Evolutionary conservation across 2,888 invertebrate species (phyloP), one percentile per base, ranked within the genome.

Genomic region (Mimumesa dahlbomi): DNA sequence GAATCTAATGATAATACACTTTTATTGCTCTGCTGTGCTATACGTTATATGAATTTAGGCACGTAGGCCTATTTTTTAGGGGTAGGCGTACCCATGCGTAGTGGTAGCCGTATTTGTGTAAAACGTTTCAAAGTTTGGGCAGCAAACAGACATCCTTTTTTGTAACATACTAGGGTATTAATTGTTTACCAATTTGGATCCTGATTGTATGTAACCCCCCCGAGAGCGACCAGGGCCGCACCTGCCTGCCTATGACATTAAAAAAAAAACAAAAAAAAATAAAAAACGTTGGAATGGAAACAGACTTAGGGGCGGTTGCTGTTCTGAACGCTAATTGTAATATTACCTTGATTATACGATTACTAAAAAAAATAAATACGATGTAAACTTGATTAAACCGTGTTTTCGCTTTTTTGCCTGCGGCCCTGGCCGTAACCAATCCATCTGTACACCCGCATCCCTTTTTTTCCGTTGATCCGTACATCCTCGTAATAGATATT

Each of bases 311-410:
- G 82, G 82, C 83, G 86, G 86, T 83, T 88, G 85, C 82, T 82
- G 87, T 85, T 87, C 86, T 84, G 85, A 85, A 83, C 85, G 87
- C 85, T 84, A 88, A n/a, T 85, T 88, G 86, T 89, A 88, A 86
- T 85, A 87, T 87, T 88, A 89, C 85, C 87, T 85, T 85, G 87
- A 89, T 89, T 89, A 89, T 88, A 88, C 86, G 84, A 89, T 87
- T 88, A 87, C 86, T 89, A 87, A 85, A 81, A 83, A 67, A 59
- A 83, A 79, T 73, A 89, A 89, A 89, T 86, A 83, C 85, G 85
- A 88, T 86, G 87, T 88, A 85, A 88, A 86, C 85, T 84, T 82
- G 81, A 82, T 80, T 67, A 77, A n/a, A n/a, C n/a, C 74, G 77
- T 82, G 87, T 86, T 78, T 88, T 74, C 76, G 79, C 80, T 84